Evolutionary conservation across 2,888 invertebrate genomes (phyloP).

Genomic region (Caenorhabditis sulstoni): DNA sequence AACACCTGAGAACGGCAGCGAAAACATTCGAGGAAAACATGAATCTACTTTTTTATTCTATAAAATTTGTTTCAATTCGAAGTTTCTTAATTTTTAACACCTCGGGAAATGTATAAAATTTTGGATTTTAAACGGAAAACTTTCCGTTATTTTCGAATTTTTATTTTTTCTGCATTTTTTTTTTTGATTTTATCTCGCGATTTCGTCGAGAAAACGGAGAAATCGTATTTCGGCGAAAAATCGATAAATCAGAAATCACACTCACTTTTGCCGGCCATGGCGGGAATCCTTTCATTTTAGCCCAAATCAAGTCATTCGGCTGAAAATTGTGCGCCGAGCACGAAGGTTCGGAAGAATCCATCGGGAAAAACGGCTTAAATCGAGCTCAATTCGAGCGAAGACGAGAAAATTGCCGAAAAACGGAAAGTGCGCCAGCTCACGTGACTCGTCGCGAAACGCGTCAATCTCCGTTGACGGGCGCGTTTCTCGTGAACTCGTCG

Average conservation of each 20-base stretch:
- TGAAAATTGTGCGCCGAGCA: slow-evolving; percentile 61
- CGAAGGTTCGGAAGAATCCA: slow-evolving; percentile 44
- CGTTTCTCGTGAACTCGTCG: slow-evolving; percentile 5
- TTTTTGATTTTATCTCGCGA: too few relatives aligned
- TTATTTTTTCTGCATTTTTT: too few relatives aligned
- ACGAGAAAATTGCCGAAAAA: neutral
- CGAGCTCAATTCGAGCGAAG: neutral
- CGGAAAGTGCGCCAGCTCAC: slow-evolving; percentile 1
- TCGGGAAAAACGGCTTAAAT: slow-evolving; percentile 13
- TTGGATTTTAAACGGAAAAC: neutral
- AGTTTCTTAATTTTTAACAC: neutral
- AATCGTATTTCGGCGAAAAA: neutral
- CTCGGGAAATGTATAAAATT: too few relatives aligned
- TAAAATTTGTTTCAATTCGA: too few relatives aligned
- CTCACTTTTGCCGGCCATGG: slow-evolving; percentile 93
- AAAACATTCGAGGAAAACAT: neutral
- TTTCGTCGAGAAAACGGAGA: too few relatives aligned
- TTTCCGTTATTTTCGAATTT: neutral
- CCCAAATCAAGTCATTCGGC: slow-evolving; percentile 87
- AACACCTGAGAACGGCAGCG: slow-evolving; percentile 60
- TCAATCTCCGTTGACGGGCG: neutral
- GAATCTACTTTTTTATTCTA: neutral
- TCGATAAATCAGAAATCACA: neutral
- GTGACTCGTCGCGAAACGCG: slow-evolving; percentile 13
- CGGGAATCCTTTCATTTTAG: slow-evolving; percentile 95